Base-by-base conservation (phyloP, 2,888 invertebrate species). In the Hydriomena furcata region DNA sequence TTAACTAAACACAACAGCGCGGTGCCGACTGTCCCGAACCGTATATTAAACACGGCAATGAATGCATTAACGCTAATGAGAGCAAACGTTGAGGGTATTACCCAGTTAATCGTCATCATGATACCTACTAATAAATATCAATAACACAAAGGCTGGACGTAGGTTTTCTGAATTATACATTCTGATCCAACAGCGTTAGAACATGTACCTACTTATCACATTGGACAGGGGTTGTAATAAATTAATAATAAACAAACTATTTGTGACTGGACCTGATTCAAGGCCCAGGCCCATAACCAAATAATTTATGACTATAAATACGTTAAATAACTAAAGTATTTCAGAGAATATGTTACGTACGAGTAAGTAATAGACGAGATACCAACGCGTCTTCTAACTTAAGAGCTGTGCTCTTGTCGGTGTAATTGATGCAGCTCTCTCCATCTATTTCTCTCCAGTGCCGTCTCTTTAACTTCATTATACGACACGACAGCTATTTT, bases 191-290 rank as follows among this genome's bases (percentile, higher is more conserved):
- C 34, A 13, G 2, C 17, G 37, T 13, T n/a, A n/a, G 24, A 49
- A 50, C 49, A 55, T 53, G 52, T 59, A n/a, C n/a, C n/a, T n/a
- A n/a, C 63, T 66, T 60, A 63, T 62, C 54, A 57, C 44, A 46
- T 46, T 37, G 60, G 62, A 63, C 58, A 60, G 60, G 61, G 61
- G 62, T 64, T 45, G 52, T 34, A 49, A 53, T 65, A 60, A 65
- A 65, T 65, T 60, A 65, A 58, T 62, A 60, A 65, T 57, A 58
- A 49, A 51, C 48, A 48, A 53, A 46, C 60, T 58, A 54, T 61
- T 65, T 62, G 36, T 52, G 45, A 52, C 50, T 46, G 41, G 51
- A 31, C 52, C 46, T 50, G 48, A 62, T 57, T 55, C 55, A 40
- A 25, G 5, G 20, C 12, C 10, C 20, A 37, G 24, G 11, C 5